A percentile compares a stretch with the other conserved stretches of the same genome.
Conservation (phyloP, 2,797 vertebrate genomes). For the Pitangus sulphuratus region DNA sequence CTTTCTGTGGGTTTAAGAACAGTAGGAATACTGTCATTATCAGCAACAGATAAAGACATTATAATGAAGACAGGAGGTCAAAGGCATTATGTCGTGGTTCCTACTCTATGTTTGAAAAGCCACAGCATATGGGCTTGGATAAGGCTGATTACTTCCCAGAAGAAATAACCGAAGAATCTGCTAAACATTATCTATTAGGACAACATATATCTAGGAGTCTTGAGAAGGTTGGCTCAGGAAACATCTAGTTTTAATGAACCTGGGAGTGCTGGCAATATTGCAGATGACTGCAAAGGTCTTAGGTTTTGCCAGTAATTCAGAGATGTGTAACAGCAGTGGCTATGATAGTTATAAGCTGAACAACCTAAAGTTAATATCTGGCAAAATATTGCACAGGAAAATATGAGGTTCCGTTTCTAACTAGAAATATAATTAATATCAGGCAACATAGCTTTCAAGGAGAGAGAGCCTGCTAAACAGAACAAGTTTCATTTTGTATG, state of each 20-base stretch:
- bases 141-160: conserved; percentile 20
- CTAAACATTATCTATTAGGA: conserved; percentile 8
- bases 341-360: neutral
- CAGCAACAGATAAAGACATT: neutral
- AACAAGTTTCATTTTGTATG: neutral
- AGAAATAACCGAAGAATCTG: neutral
- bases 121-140: neutral
- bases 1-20: neutral
- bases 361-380: neutral
- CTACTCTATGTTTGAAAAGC: neutral
- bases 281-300: neutral
- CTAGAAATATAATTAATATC: neutral
- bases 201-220: neutral
- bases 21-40: neutral
- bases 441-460: neutral
- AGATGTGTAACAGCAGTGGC: neutral
- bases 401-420: neutral
- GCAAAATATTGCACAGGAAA: neutral
- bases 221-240: neutral
- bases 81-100: neutral
- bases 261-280: neutral
- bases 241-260: conserved; percentile 14
- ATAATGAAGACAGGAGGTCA: neutral
- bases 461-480: neutral
- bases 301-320: neutral